Evolutionary conservation across 1,140 invertebrate species (phyloP).

Genomic region (Papilio xuthus): DNA sequence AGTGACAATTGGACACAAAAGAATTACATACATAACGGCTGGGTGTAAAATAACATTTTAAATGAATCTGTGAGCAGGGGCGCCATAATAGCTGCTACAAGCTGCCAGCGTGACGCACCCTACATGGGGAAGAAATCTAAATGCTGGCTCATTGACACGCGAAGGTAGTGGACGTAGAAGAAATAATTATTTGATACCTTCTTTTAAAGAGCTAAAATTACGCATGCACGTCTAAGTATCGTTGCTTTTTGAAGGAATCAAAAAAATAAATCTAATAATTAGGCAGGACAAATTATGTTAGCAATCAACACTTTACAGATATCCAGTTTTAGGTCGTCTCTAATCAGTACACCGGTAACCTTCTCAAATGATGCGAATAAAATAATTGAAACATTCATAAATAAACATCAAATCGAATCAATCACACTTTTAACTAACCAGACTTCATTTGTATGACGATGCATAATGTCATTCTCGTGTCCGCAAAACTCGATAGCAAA

Average conservation of each 20-base stretch:
- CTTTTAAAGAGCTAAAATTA: neutral
- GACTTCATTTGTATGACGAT: neutral
- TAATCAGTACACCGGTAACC: too few relatives aligned
- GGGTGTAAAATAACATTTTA: slow-evolving; percentile 80
- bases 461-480: slow-evolving; percentile 30
- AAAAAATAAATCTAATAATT: neutral
- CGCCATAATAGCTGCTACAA: slow-evolving; percentile 73
- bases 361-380: too few relatives aligned
- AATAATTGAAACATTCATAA: too few relatives aligned
- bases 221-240: neutral
- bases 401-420: too few relatives aligned
- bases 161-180: slow-evolving; percentile 50
- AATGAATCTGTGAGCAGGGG: slow-evolving; percentile 76
- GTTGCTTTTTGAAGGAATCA: neutral
- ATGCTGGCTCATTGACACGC: slow-evolving; percentile 48
- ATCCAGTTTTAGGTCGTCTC: neutral
- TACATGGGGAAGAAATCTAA: slow-evolving; percentile 63
- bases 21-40: slow-evolving; percentile 60
- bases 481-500: slow-evolving; percentile 48
- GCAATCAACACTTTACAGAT: neutral
- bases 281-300: too few relatives aligned
- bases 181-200: neutral
- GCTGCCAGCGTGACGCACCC: slow-evolving; percentile 66
- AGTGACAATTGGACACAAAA: slow-evolving; percentile 58
- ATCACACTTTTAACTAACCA: neutral